These are phyloP conservation scores for Glaucomys volans DNA, from an alignment of 2,113 vertebrate species.

Conservation along the genomic window DNA sequence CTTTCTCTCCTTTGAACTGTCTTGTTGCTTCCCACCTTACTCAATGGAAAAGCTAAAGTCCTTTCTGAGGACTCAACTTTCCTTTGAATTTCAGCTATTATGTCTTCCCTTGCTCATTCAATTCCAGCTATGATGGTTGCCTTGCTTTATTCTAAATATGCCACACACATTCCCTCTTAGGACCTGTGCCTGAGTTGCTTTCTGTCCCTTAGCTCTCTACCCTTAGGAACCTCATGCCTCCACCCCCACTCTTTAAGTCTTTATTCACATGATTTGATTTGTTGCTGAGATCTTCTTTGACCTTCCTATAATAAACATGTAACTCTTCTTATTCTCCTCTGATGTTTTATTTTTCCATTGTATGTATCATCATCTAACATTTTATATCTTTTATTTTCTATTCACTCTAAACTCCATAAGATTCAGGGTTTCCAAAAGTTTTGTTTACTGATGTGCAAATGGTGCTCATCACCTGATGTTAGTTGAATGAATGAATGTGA, in stretches of 20 bases:
- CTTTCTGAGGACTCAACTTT: not conserved
- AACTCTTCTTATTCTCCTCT: not conserved
- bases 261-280: not conserved
- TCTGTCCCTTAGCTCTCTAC: not conserved
- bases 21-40: not conserved
- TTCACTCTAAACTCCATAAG: not conserved
- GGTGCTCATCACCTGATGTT: not conserved
- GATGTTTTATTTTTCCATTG: not conserved
- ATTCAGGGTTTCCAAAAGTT: not conserved
- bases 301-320: not conserved
- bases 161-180: not conserved
- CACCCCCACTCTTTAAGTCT: not conserved
- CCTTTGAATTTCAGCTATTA: not conserved
- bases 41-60: not conserved
- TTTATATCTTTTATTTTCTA: slow-evolving; percentile 17
- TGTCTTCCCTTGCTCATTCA: not conserved
- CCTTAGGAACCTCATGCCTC: not conserved
- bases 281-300: not conserved
- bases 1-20: not conserved
- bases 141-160: not conserved
- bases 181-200: not conserved
- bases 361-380: not conserved
- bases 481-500: slow-evolving; percentile 2
- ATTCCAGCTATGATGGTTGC: not conserved
- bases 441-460: not conserved